Conservation (phyloP, 2,797 vertebrate genomes). For the Phataginus tetradactyla region DNA sequence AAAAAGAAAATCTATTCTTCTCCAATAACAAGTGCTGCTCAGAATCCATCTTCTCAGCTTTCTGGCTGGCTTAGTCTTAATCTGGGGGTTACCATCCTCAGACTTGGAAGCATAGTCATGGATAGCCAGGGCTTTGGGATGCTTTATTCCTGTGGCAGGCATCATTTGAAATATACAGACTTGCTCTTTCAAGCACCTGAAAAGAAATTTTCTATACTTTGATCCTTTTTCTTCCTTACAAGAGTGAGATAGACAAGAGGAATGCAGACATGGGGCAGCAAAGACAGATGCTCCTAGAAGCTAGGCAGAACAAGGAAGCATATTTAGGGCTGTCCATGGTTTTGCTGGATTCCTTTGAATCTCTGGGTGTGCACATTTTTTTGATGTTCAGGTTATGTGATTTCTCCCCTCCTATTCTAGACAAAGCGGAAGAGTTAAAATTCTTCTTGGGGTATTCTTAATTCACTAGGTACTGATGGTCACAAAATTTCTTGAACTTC, state of each 20-base stretch:
- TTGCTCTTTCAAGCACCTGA: background rate
- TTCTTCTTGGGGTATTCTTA: background rate
- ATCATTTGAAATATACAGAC: slow-evolving; percentile 32
- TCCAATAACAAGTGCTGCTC: background rate
- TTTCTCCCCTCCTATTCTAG: slow-evolving; percentile 4
- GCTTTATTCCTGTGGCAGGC: background rate
- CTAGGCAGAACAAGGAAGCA: background rate
- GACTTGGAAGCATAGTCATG: background rate
- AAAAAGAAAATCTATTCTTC: background rate
- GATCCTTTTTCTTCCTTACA: slow-evolving; percentile 40
- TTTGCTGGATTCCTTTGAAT: slow-evolving; percentile 40
- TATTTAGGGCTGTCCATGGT: background rate
- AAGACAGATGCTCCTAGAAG: background rate
- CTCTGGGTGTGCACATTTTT: background rate
- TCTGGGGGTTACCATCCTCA: background rate
- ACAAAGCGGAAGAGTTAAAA: background rate
- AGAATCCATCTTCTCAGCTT: slow-evolving; percentile 27
- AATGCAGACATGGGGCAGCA: background rate
- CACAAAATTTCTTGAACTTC: slow-evolving; percentile 20
- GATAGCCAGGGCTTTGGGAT: background rate
- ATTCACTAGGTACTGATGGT: background rate
- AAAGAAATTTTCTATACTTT: background rate
- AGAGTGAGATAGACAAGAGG: background rate
- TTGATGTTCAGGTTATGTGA: background rate
- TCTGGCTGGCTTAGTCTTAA: background rate